phyloP scores from a whole-genome alignment of 2,888 invertebrate species.

The Chelonus formosanus region DNA sequence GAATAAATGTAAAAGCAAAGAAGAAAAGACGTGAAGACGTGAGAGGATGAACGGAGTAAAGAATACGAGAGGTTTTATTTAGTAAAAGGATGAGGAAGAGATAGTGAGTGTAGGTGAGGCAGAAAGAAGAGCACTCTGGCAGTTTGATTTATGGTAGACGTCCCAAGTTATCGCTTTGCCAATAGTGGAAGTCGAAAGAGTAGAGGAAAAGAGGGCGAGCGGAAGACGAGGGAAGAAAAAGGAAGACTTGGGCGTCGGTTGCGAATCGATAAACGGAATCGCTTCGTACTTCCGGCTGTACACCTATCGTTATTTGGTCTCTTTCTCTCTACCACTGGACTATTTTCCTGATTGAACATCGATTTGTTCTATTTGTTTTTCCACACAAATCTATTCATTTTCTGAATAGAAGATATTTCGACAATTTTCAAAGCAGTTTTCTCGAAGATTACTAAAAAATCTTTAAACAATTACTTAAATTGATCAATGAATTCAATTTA shows the following conservation, averaged over 20 bases:
- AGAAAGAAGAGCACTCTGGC: slow-evolving; percentile 48
- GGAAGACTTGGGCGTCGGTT: slow-evolving; percentile 36
- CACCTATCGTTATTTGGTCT: slow-evolving; percentile 9
- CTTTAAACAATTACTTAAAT: too few species aligned
- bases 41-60: slow-evolving; percentile 27
- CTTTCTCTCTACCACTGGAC: slow-evolving; percentile 16
- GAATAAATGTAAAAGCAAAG: slow-evolving; percentile 13
- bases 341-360: not conserved
- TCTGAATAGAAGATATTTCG: not conserved
- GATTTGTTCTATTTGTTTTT: not conserved
- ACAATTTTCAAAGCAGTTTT: too few species aligned
- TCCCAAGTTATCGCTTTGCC: slow-evolving; percentile 64
- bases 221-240: slow-evolving; percentile 45
- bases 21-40: slow-evolving; percentile 55
- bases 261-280: slow-evolving; percentile 57
- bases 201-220: slow-evolving; percentile 40
- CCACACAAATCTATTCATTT: slow-evolving; percentile 6
- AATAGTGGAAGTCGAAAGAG: slow-evolving; percentile 51
- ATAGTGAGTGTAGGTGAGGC: slow-evolving; percentile 46
- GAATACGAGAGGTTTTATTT: slow-evolving; percentile 65
- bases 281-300: slow-evolving; percentile 29
- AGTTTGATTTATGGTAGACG: slow-evolving; percentile 62
- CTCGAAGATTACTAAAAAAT: too few species aligned
- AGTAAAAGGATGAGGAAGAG: slow-evolving; percentile 57
- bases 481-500: too few species aligned